phyloP scores from a whole-genome alignment of 2,797 vertebrate species.

The Phyllotis vaccarum region DNA sequence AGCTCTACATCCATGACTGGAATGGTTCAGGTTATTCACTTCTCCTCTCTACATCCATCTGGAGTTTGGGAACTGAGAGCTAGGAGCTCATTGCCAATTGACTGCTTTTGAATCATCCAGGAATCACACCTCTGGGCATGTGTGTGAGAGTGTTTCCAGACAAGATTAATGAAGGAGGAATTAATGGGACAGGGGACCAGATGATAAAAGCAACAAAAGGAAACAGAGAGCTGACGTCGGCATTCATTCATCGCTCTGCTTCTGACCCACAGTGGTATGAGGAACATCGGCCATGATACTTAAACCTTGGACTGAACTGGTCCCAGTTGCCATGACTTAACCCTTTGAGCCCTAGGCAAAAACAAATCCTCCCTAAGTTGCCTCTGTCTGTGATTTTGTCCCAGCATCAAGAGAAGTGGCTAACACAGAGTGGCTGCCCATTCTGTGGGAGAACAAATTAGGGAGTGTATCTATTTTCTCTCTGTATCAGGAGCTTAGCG shows the following conservation, averaged over 20 bases:
- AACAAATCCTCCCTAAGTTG: not conserved
- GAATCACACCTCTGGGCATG: not conserved
- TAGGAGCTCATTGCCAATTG: not conserved
- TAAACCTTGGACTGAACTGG: not conserved
- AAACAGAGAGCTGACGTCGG: not conserved
- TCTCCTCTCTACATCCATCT: not conserved
- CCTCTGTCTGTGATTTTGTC: not conserved
- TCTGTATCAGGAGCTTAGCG: slow-evolving; percentile 31
- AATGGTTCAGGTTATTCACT: not conserved
- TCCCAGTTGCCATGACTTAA: not conserved
- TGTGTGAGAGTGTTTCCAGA: not conserved
- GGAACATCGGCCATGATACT: not conserved
- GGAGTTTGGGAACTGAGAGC: not conserved
- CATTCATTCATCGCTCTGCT: not conserved
- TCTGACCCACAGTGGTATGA: not conserved
- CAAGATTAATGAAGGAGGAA: not conserved
- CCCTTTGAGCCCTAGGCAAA: not conserved
- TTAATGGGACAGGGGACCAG: not conserved
- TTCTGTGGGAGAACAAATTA: not conserved
- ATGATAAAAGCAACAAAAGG: not conserved
- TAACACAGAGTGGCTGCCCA: not conserved
- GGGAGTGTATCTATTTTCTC: not conserved
- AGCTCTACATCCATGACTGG: not conserved
- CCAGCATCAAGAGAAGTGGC: not conserved
- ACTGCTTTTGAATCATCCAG: not conserved